phyloP scores from a whole-genome alignment of 37 sponge, comb jelly and placozoan genomes.

The Petrosia ficiformis region DNA sequence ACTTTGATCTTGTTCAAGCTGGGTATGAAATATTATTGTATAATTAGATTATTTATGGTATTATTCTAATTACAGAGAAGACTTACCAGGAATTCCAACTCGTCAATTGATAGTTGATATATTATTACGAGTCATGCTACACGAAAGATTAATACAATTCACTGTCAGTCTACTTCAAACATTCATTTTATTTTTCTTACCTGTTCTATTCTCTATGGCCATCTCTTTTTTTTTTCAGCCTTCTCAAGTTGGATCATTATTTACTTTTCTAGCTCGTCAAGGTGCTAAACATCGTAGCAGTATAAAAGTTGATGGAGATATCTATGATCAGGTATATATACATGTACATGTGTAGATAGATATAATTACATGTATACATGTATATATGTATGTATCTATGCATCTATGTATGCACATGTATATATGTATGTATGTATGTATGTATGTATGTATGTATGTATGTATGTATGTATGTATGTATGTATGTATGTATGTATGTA shows the following conservation, averaged over 20 bases:
- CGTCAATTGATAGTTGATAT: constrained; percentile 65
- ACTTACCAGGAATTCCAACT: constrained; percentile 44
- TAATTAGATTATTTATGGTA: background rate
- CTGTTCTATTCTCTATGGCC: too few species aligned
- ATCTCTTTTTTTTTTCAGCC: constrained; percentile 42
- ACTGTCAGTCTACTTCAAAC: constrained; percentile 22
- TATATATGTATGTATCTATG: too few species aligned
- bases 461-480: background rate
- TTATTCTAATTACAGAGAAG: background rate
- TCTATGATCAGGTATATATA: constrained; percentile 67
- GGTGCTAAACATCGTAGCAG: constrained; percentile 49
- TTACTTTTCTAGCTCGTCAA: constrained; percentile 84
- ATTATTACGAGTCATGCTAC: constrained; percentile 57
- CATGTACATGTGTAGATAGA: background rate
- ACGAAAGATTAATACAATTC: constrained; percentile 9
- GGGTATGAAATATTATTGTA: background rate
- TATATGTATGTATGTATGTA: background rate
- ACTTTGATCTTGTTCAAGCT: constrained; percentile 48
- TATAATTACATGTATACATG: background rate
- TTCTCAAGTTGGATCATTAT: constrained; percentile 77
- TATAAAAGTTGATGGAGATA: constrained; percentile 53
- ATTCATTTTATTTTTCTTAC: background rate
- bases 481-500: too few species aligned
- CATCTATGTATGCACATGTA: background rate
- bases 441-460: background rate